Evolutionary conservation across 1,140 invertebrate species (phyloP), one percentile per base, ranked within the genome.

Genomic region (Akabosia matsudoensis): DNA sequence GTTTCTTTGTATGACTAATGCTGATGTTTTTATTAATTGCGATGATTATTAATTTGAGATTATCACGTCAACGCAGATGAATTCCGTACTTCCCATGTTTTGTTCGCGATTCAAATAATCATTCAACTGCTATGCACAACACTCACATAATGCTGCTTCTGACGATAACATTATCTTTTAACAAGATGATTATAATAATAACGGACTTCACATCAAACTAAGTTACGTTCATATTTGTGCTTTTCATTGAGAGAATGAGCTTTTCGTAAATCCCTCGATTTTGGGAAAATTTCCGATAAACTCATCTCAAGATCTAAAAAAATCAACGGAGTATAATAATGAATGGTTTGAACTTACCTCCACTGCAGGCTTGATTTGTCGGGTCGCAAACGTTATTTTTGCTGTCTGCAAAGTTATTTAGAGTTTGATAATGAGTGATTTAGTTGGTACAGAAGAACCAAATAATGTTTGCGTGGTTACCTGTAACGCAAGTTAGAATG

Each of bases 401-500:
- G 54, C 54, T n/a, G n/a, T n/a, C 37, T 45, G 37, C 37, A 45
- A 45, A 45, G 37, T 45, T 10, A 18, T 10, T 45, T 45, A 10
- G n/a, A n/a, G n/a, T n/a, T n/a, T n/a, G n/a, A n/a, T n/a, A n/a
- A n/a, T n/a, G n/a, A n/a, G n/a, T n/a, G n/a, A n/a, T n/a, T n/a
- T n/a, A n/a, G n/a, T n/a, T n/a, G n/a, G n/a, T n/a, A n/a, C n/a
- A n/a, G n/a, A n/a, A 14, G n/a, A 52, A 52, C 13, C 13, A n/a
- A n/a, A n/a, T 45, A 45, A 45, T 45, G 18, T 45, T 45, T 10
- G 7, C 7, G 18, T 45, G 18, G 37, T 45, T 75, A 79, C 75
- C 73, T 22, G 71, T 30, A 30, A 79, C 45, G 52, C 78, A 79
- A 34, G 73, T 79, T 1, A 74, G 18, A 18, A 54, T 77, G 67